Conservation (phyloP, 1,140 invertebrate genomes). For the Hyposmocoma kahamanoa region DNA sequence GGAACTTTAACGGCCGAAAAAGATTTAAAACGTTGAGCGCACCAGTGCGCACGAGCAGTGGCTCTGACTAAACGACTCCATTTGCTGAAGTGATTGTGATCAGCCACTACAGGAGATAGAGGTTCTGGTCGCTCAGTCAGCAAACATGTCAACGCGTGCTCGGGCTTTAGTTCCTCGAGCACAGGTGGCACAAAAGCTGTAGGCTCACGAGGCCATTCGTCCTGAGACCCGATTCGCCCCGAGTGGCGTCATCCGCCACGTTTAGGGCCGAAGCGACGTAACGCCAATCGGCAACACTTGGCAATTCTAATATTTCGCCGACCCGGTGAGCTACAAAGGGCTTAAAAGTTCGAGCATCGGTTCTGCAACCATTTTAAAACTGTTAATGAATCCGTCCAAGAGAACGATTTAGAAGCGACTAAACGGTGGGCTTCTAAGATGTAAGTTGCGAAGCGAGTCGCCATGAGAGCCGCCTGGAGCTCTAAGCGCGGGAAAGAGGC, state of each 20-base stretch:
- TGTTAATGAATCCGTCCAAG: conserved; percentile 22
- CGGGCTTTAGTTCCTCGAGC: too few species aligned
- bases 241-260: conserved; percentile 25
- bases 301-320: conserved; percentile 33
- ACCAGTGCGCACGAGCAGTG: too few species aligned
- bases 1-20: too few species aligned
- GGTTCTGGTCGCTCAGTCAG: too few species aligned
- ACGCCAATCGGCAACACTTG: conserved; percentile 28
- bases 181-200: too few species aligned
- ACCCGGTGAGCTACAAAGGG: conserved; percentile 47
- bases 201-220: conserved; percentile 28
- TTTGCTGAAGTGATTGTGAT: too few species aligned
- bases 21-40: too few species aligned
- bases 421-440: conserved; percentile 23
- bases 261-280: conserved; percentile 32
- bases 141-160: too few species aligned
- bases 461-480: conserved; percentile 44
- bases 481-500: too few species aligned
- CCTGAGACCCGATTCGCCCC: conserved; percentile 5
- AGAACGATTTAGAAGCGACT: conserved; percentile 11
- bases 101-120: too few species aligned
- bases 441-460: conserved; percentile 20
- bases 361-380: conserved; percentile 23
- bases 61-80: too few species aligned
- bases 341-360: conserved; percentile 25